Base-by-base conservation (phyloP, 1,140 invertebrate genomes). In the Heliconius himera region DNA sequence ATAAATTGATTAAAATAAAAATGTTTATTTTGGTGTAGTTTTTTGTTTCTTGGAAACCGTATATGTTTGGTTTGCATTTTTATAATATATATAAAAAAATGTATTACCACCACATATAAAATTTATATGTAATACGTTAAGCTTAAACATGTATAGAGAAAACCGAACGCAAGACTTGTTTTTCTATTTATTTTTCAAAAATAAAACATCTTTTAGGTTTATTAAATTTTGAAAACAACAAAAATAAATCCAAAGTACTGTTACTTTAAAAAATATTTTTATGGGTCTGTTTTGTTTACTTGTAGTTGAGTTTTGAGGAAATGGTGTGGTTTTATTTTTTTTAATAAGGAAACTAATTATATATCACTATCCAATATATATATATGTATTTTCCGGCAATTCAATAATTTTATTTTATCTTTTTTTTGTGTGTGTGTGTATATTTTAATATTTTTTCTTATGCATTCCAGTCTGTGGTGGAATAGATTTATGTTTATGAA, bases 391-490 rank as follows among this genome's bases (percentile, higher is more conserved):
- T 51, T 20, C 2, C 5, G 18, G 6, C 16, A 6, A 18, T 51
- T 51, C 4, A 51, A 1, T 51, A 20, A 51, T 51, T 56, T 22
- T 56, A 0, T 56, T 22, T 56, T 56, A 22, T 51, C 4, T 51
- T 51, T 5, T 54, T 54, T n/a, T n/a, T 22, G 8, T 56, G 54
- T 22, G 49, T 51, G 18, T 16, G 41, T 73, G n/a, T 73, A 20
- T 49, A 9, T 73, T 73, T 49, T 49, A 49, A 49, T 73, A 4
- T 22, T 46, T 41, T 73, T 73, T n/a, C 41, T 41, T 49, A 49
- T 26, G 60, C 60, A 66, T 66, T 56, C 54, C 54, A 56, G 54
- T 8, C 54, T 66, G 60, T 66, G 60, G 60, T 66, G 60, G 60
- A 11, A 66, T 66, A 66, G 22, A 29, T 26, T 66, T 66, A 66